These are phyloP conservation scores for Tribolium freemani DNA, from an alignment of 2,888 invertebrate genomes.

Conservation along the genomic window DNA sequence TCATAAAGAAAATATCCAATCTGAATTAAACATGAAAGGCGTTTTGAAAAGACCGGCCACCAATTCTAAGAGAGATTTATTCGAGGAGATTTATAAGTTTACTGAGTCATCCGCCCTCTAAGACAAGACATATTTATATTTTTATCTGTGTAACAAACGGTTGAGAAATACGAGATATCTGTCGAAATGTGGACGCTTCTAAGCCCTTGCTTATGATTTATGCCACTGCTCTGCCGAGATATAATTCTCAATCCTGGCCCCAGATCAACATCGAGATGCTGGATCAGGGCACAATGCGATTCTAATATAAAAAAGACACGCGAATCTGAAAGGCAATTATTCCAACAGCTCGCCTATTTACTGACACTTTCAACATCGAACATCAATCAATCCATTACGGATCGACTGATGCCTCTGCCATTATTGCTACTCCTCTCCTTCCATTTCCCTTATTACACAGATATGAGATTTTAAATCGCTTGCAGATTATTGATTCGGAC, in stretches of 20 bases:
- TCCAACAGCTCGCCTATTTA: slow-evolving; percentile 21
- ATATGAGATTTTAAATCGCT: slow-evolving; percentile 11
- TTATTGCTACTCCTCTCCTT: slow-evolving; percentile 13
- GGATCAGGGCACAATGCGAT: slow-evolving; percentile 40
- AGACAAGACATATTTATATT: slow-evolving; percentile 66
- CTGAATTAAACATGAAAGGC: slow-evolving; percentile 66
- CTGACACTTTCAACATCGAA: slow-evolving; percentile 25
- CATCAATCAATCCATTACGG: slow-evolving; percentile 37
- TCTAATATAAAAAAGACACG: slow-evolving; percentile 2
- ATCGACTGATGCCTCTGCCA: neutral
- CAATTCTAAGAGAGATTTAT: slow-evolving; percentile 61
- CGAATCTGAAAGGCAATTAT: slow-evolving; percentile 29
- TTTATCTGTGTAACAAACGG: slow-evolving; percentile 64
- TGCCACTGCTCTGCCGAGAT: slow-evolving; percentile 46
- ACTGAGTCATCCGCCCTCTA: slow-evolving; percentile 61
- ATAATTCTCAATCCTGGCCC: slow-evolving; percentile 48
- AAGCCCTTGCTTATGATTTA: slow-evolving; percentile 62
- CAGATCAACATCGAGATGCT: slow-evolving; percentile 37
- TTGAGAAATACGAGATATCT: slow-evolving; percentile 62
- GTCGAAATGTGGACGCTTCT: slow-evolving; percentile 63
- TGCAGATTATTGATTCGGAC: neutral
- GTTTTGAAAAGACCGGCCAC: slow-evolving; percentile 54
- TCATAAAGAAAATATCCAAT: slow-evolving; percentile 61
- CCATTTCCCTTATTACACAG: slow-evolving; percentile 7
- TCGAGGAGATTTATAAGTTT: slow-evolving; percentile 64